Percentiles rank a stretch among this genome's conserved stretches.
Evolutionary conservation across 2,888 invertebrate species (phyloP).

Genomic region (Eupithecia subfuscata): DNA sequence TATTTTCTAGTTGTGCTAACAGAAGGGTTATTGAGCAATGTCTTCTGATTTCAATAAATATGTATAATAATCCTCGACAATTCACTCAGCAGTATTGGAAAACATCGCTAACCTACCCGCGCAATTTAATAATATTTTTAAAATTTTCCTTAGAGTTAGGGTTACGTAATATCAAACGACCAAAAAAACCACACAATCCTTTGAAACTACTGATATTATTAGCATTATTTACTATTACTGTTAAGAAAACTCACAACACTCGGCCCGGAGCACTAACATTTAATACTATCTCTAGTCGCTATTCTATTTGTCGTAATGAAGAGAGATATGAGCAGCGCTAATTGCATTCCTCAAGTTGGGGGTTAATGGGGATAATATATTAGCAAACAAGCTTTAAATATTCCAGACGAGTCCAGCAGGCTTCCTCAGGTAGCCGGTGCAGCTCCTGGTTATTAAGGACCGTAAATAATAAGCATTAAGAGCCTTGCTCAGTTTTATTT

Average conservation of each 20-base stretch:
- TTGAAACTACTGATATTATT: background rate
- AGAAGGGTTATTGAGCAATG: background rate
- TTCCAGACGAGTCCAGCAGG: conserved; percentile 67
- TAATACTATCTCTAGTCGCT: conserved; percentile 26
- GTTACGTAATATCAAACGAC: background rate
- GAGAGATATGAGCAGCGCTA: conserved; percentile 37
- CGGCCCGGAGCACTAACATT: conserved; percentile 16
- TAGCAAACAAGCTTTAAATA: conserved; percentile 69
- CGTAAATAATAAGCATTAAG: conserved; percentile 81
- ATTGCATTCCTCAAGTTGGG: conserved; percentile 40
- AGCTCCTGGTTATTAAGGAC: conserved; percentile 71
- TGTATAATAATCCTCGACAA: too few relatives aligned
- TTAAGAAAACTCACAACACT: background rate
- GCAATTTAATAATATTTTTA: too few relatives aligned
- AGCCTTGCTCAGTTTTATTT: conserved; percentile 73
- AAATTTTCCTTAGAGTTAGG: too few relatives aligned
- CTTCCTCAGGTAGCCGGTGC: conserved; percentile 51
- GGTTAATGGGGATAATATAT: conserved; percentile 39
- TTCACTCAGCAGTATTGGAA: too few relatives aligned
- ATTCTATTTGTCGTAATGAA: conserved; percentile 36
- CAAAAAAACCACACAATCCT: background rate
- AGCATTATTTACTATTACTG: background rate
- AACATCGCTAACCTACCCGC: too few relatives aligned
- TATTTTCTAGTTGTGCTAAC: background rate
- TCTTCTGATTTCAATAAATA: background rate